These are phyloP conservation scores for Salvelinus sp. DNA, from an alignment of 2,113 vertebrate species.

Conservation along the genomic window DNA sequence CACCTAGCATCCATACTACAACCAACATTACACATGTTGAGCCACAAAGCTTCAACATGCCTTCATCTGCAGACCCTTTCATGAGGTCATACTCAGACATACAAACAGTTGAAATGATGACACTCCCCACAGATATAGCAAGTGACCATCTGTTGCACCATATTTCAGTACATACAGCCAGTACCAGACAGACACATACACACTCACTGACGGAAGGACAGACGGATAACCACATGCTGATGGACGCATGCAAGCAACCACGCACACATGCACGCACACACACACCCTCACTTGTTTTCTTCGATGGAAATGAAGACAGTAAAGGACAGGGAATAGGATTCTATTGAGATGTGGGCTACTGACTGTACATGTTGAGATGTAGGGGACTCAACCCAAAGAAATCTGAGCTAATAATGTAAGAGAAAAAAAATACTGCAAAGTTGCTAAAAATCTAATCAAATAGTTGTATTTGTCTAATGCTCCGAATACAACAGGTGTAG, in stretches of 20 bases:
- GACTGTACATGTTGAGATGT: no score
- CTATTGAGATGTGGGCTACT: neutral
- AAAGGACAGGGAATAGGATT: conserved; percentile 10
- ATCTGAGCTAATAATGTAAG: no score
- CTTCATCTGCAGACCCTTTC: neutral
- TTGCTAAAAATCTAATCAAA: no score
- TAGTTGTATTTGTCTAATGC: no score
- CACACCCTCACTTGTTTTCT: conserved; percentile 10
- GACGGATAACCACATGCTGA: no score
- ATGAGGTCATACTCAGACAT: neutral
- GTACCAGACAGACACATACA: conserved; percentile 38
- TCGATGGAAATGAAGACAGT: conserved; percentile 40
- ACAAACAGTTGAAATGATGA: neutral
- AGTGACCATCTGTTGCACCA: conserved; percentile 42
- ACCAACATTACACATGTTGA: conserved; percentile 10
- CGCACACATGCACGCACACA: no score
- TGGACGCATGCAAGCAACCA: no score
- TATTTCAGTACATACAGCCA: conserved; percentile 56
- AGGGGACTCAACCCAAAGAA: no score
- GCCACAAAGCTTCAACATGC: conserved; percentile 22
- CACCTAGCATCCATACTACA: neutral
- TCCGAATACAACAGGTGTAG: no score
- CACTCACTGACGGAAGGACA: neutral
- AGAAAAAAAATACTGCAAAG: no score
- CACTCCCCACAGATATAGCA: conserved; percentile 29